These are phyloP conservation scores for Nomada ruficornis DNA, from an alignment of 2,888 invertebrate species.

Conservation along the genomic window DNA sequence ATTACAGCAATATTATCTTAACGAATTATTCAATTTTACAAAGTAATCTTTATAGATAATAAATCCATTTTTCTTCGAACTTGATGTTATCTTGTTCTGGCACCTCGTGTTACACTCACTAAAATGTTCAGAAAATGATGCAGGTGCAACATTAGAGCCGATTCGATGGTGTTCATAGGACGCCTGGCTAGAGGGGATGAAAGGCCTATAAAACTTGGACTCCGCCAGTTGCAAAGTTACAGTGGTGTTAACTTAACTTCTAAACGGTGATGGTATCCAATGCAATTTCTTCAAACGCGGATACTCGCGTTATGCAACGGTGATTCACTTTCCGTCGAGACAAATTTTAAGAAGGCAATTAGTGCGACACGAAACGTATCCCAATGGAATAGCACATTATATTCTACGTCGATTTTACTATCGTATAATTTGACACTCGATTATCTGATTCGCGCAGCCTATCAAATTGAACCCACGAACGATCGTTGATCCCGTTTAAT, in stretches of 20 bases:
- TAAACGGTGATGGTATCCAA: background rate
- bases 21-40: no score
- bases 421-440: no score
- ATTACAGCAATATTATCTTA: no score
- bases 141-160: background rate
- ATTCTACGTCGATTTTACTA: no score
- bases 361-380: background rate
- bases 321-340: background rate
- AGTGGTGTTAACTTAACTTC: background rate
- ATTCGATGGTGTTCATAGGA: background rate
- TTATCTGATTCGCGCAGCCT: background rate
- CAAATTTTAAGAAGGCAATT: background rate
- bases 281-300: background rate
- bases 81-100: no score
- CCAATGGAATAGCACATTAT: no score
- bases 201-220: background rate
- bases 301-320: constrained; percentile 1
- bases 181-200: background rate
- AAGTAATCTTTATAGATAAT: no score
- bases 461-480: no score
- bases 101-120: no score
- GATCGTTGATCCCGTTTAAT: no score
- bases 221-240: background rate
- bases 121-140: background rate
- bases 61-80: no score